Base-by-base conservation (phyloP, 1,140 invertebrate genomes). In the Ruditapes philippinarum region DNA sequence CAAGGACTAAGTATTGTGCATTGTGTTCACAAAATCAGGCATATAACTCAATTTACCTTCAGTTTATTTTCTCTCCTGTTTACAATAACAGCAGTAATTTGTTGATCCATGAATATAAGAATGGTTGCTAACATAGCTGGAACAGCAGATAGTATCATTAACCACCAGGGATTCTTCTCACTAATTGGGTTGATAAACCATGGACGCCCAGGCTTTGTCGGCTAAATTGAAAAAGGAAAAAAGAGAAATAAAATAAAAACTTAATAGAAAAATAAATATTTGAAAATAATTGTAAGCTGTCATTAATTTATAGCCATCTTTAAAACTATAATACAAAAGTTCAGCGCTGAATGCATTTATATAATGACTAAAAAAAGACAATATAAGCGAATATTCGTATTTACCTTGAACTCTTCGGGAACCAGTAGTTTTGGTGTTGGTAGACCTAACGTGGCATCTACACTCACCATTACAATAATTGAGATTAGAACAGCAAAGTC, bases 401-500 rank as follows among this genome's bases (percentile, higher is more conserved):
- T 89, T 91, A 96, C 95, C 91, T 96, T 94, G 91, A 97, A 96
- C 79, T 96, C 95, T 25, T 91, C 91, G 9, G 96, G 96, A 1
- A 99, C 99, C 95, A 98, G 97, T 65, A 99, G 96, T 96, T 99
- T 99, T 40, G 99, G 99, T 11, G 99, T 99, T 73, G 97, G 96
- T 25, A 99, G 97, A 45, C 98, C 98, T 90, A 98, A 96, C 57
- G 97, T 96, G 91, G 97, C 97, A 95, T 99, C 99, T 62, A 99
- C 93, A 54, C 97, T 95, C 28, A 98, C 97, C 99, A 99, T 99
- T 7, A 97, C 97, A 54, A 98, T 96, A 93, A 99, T 99, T 7
- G 99, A 98, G 93, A 99, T 99, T 84, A 99, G 98, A 0, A 99
- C 99, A 40, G 98, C 98, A 96, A 99, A 99, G 95, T 99, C 99